Conservation (phyloP, 1,140 invertebrate species). For the Drosophila santomea region DNA sequence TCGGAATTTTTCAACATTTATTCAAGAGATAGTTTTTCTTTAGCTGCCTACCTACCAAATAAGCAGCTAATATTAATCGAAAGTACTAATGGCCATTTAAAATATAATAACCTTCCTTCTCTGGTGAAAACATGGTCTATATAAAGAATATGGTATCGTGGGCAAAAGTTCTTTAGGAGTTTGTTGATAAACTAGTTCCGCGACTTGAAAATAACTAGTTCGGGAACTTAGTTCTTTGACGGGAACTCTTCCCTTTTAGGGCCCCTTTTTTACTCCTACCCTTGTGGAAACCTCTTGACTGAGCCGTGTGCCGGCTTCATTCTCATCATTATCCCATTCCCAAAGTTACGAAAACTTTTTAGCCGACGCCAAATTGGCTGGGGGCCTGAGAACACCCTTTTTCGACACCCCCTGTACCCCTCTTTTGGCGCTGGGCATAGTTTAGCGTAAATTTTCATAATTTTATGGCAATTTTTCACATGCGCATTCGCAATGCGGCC, state of each 20-base stretch:
- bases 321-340: constrained; percentile 51
- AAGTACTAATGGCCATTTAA: neutral
- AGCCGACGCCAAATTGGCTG: constrained; percentile 48
- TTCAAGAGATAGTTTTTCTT: too few species aligned
- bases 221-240: constrained; percentile 32
- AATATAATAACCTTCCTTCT: neutral
- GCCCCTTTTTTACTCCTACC: neutral
- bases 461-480: constrained; percentile 82
- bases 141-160: constrained; percentile 14
- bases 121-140: neutral
- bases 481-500: constrained; percentile 53
- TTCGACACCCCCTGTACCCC: too few species aligned
- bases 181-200: constrained; percentile 47
- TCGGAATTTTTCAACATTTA: too few species aligned
- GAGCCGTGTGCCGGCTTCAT: constrained; percentile 36
- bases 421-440: constrained; percentile 40
- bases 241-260: constrained; percentile 8
- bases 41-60: too few species aligned
- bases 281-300: constrained; percentile 24
- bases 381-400: constrained; percentile 7
- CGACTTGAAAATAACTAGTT: constrained; percentile 43
- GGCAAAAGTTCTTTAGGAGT: constrained; percentile 31
- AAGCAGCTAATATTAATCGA: neutral
- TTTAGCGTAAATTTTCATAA: constrained; percentile 80
- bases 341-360: constrained; percentile 46